Base-by-base conservation (phyloP, 2,797 vertebrate genomes). In the Pangasius sanitwongsei region DNA sequence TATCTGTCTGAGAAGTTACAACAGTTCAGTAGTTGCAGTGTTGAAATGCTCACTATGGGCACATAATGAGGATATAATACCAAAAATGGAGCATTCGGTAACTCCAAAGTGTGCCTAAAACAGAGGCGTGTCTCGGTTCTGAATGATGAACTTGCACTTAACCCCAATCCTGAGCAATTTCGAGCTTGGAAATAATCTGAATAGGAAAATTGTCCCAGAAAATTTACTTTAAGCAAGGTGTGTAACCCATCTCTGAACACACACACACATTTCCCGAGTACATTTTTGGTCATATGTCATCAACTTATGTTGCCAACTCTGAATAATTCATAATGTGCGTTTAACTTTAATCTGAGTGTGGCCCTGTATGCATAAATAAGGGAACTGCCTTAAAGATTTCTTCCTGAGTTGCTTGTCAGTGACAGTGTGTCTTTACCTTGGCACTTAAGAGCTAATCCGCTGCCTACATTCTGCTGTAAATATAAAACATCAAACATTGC, bases 391-490 rank as follows among this genome's bases (percentile, higher is more conserved):
- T 28, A 55, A 34, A 57, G 34, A 55, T 86, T 57, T 18, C 59
- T 23, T 53, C 18, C 20, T 37, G 84, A 72, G n/a, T 23, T 70
- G 65, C 57, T 55, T 86, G 31, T 28, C 31, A 1, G 34, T 86
- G 84, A 72, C 44, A 37, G 3, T 0, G 3, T 28, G 23, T 72
- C 67, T 57, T 72, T 57, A 37, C 67, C 23, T 23, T 11, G 81
- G 37, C 57, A 83, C 25, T 44, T 41, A 48, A 65, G 61, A 16
- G 82, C 48, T 85, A 55, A 85, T 85, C 83, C 48, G 9, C 65
- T 55, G 48, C 84, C 84, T 72, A 86, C 84, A 55, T 72, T 59
- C 69, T 25, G 50, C 67, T 59, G 53, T 72, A 86, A 86, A 86
- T 86, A 72, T 74, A 86, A 50, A 84, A n/a, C 83, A 55, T 70